Conservation (phyloP, 2,113 vertebrate genomes). For the Jaculus jaculus region DNA sequence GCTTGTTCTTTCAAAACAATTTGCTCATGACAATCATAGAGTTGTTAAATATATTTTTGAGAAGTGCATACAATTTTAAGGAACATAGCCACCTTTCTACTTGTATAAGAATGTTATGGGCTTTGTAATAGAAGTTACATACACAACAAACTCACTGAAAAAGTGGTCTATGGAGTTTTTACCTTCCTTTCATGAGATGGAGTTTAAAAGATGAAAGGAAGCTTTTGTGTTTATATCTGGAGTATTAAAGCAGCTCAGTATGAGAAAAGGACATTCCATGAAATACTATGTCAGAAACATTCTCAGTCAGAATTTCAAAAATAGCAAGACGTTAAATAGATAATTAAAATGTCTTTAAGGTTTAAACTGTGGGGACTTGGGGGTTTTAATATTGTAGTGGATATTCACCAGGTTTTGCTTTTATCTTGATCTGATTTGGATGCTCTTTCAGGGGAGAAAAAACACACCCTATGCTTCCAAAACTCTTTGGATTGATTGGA, state of each 20-base stretch:
- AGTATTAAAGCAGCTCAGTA: constrained; percentile 80
- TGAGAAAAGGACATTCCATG: constrained; percentile 83
- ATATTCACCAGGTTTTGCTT: constrained; percentile 84
- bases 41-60: constrained; percentile 21
- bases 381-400: constrained; percentile 85
- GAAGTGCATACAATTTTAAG: neutral
- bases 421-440: constrained; percentile 84
- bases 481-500: constrained; percentile 65
- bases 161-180: constrained; percentile 70
- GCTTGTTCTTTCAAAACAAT: constrained; percentile 3
- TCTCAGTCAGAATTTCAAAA: constrained; percentile 85
- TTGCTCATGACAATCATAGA: neutral
- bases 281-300: constrained; percentile 84
- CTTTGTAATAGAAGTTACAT: constrained; percentile 61
- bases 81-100: neutral
- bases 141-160: constrained; percentile 63
- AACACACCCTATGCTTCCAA: constrained; percentile 71
- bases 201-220: constrained; percentile 83
- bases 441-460: constrained; percentile 80
- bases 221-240: constrained; percentile 87
- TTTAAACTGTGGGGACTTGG: constrained; percentile 83
- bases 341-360: constrained; percentile 88
- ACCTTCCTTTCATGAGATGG: constrained; percentile 82
- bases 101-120: constrained; percentile 50
- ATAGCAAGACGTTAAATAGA: constrained; percentile 86